These are phyloP conservation scores for Aphidius colemani DNA, from an alignment of 2,888 invertebrate species.

Conservation along the genomic window DNA sequence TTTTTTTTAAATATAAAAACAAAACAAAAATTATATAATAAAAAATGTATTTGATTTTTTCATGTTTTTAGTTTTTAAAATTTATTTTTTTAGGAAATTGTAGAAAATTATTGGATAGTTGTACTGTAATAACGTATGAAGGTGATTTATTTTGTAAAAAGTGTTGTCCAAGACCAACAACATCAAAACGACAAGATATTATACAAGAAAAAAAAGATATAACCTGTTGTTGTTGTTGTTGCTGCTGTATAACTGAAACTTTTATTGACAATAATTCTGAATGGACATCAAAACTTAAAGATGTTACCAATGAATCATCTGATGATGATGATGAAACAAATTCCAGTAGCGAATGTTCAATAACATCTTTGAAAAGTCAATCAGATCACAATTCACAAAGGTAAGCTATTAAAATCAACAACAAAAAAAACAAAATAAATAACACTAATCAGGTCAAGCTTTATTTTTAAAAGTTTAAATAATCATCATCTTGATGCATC, in stretches of 20 bases:
- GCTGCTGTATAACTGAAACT: neutral
- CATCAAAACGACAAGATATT: neutral
- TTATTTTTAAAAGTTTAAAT: too few species aligned
- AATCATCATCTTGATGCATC: too few species aligned
- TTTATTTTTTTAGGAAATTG: constrained; percentile 49
- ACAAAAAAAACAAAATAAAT: too few species aligned
- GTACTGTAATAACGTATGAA: constrained; percentile 46
- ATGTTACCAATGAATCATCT: neutral
- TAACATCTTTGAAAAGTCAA: neutral
- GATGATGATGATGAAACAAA: neutral
- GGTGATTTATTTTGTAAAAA: constrained; percentile 55
- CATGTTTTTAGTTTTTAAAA: constrained; percentile 2
- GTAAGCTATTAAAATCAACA: neutral
- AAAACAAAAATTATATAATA: neutral
- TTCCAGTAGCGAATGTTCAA: neutral
- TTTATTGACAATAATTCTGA: neutral
- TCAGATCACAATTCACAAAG: neutral
- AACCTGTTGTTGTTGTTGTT: neutral
- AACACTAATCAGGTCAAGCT: too few species aligned
- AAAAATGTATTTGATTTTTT: constrained; percentile 7
- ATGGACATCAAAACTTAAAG: neutral
- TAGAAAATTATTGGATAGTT: constrained; percentile 51
- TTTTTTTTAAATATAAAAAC: neutral
- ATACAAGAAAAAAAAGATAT: neutral
- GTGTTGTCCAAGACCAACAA: constrained; percentile 39